Evolutionary conservation across 2,797 vertebrate genomes (phyloP).

Genomic region (Oreonectes daqikongensis): DNA sequence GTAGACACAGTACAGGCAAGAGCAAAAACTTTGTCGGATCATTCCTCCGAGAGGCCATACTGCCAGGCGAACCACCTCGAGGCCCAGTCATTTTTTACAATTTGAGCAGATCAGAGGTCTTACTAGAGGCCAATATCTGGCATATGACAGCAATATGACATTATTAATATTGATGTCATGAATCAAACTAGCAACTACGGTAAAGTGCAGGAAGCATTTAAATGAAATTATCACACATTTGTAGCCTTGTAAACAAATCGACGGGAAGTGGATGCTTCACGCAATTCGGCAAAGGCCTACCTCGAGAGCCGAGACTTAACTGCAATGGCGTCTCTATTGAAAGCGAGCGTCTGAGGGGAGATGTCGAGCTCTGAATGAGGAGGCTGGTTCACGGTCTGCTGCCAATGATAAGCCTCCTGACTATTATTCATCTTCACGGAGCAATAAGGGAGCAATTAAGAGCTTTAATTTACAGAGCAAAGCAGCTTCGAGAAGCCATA

Average conservation of each 20-base stretch:
- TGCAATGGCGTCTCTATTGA: slow-evolving; percentile 23
- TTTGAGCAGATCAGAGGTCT: slow-evolving; percentile 31
- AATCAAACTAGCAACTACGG: background rate
- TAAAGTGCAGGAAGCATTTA: background rate
- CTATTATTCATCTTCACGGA: slow-evolving; percentile 57
- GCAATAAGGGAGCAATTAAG: slow-evolving; percentile 58
- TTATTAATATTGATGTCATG: background rate
- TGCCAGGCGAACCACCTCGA: slow-evolving; percentile 5
- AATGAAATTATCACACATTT: background rate
- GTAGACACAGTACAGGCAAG: background rate
- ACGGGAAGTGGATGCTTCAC: background rate
- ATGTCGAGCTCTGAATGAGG: slow-evolving; percentile 35
- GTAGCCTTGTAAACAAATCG: background rate
- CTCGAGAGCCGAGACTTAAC: background rate
- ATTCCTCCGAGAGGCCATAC: slow-evolving; percentile 26
- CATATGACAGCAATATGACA: background rate
- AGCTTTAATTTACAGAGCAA: slow-evolving; percentile 57
- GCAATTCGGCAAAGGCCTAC: background rate
- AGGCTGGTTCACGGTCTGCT: slow-evolving; percentile 48
- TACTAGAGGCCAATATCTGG: background rate
- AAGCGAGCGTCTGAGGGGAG: slow-evolving; percentile 25
- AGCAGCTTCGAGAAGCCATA: slow-evolving; percentile 51
- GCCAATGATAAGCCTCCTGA: slow-evolving; percentile 52
- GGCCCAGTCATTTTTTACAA: slow-evolving; percentile 36
- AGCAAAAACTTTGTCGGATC: slow-evolving; percentile 23